Evolutionary conservation across 1,140 invertebrate species (phyloP).

Genomic region (Atta colombica): DNA sequence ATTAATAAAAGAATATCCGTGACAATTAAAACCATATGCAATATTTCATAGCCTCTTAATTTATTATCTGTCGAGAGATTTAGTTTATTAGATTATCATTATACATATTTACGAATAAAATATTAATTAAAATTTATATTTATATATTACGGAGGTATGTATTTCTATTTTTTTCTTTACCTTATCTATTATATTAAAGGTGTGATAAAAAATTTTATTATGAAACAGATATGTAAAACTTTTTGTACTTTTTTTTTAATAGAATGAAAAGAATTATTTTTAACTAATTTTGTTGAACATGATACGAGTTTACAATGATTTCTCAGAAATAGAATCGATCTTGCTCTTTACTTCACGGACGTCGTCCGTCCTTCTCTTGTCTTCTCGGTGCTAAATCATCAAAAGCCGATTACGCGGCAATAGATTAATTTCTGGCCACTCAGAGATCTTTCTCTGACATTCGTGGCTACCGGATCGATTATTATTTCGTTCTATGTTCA

Average conservation of each 20-base stretch:
- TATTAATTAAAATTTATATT: constrained; percentile 22
- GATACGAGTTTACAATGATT: neutral
- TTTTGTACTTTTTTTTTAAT: neutral
- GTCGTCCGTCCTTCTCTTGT: constrained; percentile 75
- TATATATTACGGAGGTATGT: neutral
- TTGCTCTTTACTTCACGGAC: constrained; percentile 65
- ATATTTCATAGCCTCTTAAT: neutral
- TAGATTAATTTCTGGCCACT: constrained; percentile 84
- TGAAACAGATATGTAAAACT: neutral
- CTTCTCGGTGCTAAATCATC: constrained; percentile 79
- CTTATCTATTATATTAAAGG: neutral
- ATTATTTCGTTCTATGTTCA: neutral
- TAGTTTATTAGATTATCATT: neutral
- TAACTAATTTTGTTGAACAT: constrained; percentile 6
- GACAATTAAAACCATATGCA: constrained; percentile 39
- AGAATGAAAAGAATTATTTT: constrained; percentile 25
- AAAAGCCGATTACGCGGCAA: constrained; percentile 84
- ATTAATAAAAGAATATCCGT: constrained; percentile 83
- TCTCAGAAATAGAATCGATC: constrained; percentile 24
- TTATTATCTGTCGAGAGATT: neutral
- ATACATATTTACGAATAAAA: neutral
- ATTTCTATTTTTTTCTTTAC: neutral
- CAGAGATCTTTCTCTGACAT: constrained; percentile 13
- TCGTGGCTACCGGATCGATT: constrained; percentile 35
- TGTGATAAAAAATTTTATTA: neutral